phyloP scores from a whole-genome alignment of 2,113 vertebrate species.

The Myxocyprinus asiaticus region DNA sequence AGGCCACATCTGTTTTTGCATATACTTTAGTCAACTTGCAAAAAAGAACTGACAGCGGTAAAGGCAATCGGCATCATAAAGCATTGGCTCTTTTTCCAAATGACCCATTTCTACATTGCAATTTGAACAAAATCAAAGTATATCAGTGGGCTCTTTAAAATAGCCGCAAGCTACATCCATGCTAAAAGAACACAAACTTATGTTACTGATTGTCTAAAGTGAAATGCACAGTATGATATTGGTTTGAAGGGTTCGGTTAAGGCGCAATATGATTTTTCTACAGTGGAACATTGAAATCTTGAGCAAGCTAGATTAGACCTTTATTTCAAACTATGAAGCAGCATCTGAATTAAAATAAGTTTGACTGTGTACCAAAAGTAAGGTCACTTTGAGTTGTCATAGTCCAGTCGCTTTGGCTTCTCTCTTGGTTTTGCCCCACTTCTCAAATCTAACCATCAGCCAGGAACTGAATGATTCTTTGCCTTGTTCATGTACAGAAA shows the following conservation, averaged over 20 bases:
- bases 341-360: slow-evolving; percentile 37
- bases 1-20: slow-evolving; percentile 62
- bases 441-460: slow-evolving; percentile 65
- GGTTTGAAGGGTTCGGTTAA: background rate
- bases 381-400: slow-evolving; percentile 88
- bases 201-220: slow-evolving; percentile 15
- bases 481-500: slow-evolving; percentile 56
- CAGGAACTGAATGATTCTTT: slow-evolving; percentile 42
- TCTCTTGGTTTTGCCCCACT: slow-evolving; percentile 72
- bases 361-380: slow-evolving; percentile 65
- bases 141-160: slow-evolving; percentile 12
- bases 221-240: background rate
- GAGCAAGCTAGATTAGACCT: slow-evolving; percentile 38
- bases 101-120: background rate
- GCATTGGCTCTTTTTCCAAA: slow-evolving; percentile 34
- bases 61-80: slow-evolving; percentile 20
- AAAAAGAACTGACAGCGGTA: slow-evolving; percentile 1
- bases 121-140: slow-evolving; percentile 27
- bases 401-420: slow-evolving; percentile 84
- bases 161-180: slow-evolving; percentile 20
- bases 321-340: slow-evolving; percentile 27
- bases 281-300: background rate
- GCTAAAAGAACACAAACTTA: background rate
- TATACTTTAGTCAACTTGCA: slow-evolving; percentile 37
- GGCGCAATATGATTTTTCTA: background rate